Conservation (phyloP, 2,888 invertebrate species). For the Leptarthrus brevirostris region DNA sequence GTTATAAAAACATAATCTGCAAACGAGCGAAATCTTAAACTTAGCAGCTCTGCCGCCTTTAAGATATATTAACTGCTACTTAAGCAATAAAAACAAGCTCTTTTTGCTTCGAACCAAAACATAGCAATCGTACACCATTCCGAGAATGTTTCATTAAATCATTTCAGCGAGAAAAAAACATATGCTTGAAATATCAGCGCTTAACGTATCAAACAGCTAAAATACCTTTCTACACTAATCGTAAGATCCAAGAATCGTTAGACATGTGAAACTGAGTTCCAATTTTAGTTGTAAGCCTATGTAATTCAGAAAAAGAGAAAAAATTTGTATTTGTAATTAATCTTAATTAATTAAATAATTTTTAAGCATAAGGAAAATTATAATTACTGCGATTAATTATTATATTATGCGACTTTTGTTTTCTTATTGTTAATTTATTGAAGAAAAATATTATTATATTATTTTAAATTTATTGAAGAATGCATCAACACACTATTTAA, state of each 20-base stretch:
- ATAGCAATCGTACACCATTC: too few relatives aligned
- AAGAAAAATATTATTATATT: background rate
- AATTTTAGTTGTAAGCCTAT: conserved; percentile 32
- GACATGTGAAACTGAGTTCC: conserved; percentile 37
- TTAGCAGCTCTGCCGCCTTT: too few relatives aligned
- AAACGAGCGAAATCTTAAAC: too few relatives aligned
- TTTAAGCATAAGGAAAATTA: background rate
- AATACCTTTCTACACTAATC: conserved; percentile 14
- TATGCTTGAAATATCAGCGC: too few relatives aligned
- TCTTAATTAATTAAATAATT: background rate
- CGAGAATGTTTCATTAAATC: too few relatives aligned
- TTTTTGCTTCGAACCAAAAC: too few relatives aligned
- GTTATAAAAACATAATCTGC: too few relatives aligned
- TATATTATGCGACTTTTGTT: conserved; percentile 28
- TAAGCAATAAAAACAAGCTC: too few relatives aligned
- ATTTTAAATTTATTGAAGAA: conserved; percentile 34
- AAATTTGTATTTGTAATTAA: conserved; percentile 23
- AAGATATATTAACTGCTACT: too few relatives aligned
- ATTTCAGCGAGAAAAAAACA: too few relatives aligned
- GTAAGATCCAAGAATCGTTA: conserved; percentile 16
- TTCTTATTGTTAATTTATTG: conserved; percentile 43
- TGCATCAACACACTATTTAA: conserved; percentile 18
- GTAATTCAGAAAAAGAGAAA: background rate
- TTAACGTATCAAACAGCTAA: too few relatives aligned
- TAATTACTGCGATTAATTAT: conserved; percentile 19